Evolutionary conservation across 2,888 invertebrate species (phyloP), one percentile per base, ranked within the genome.

Genomic region (Poecilus cupreus): DNA sequence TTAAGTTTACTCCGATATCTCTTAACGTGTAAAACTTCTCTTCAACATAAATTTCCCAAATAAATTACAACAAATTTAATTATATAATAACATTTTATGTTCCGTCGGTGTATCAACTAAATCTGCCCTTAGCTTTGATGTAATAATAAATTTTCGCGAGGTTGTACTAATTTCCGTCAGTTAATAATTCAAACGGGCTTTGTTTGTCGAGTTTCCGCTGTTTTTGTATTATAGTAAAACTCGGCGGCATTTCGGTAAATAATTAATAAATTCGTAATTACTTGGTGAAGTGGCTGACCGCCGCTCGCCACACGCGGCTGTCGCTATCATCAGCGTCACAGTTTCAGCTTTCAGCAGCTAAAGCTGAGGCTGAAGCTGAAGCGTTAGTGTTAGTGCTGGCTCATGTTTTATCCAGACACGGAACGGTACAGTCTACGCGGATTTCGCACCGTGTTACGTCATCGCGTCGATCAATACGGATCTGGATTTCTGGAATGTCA

Each of bases 111-210:
- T 51, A 51, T 51, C 51, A 51, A 60, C n/a, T 26, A 60, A 22
- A 60, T 24, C 60, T 60, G 26, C 60, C 54, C 24, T 60, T 60
- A 60, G 26, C 60, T 60, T 60, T 60, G 60, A 60, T 60, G 60
- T 60, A 68, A 37, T 68, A 68, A 68, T 68, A 68, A 68, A 68
- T 68, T 37, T 68, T 68, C 24, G 43, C 72, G 10, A 46, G 46
- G 32, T 72, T 72, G 11, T 43, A 24, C 72, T 72, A 72, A 72
- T 72, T 72, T 72, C 72, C 72, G 72, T 24, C 8, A n/a, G 24
- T 72, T 72, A 72, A 72, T 72, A 72, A 72, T 72, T 72, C 72
- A 72, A 72, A 43, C 72, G 16, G 46, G 72, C 72, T 72, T 72
- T 72, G 72, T 72, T 72, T 18, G 46, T 43, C 2, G 46, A 72